Base-by-base conservation (phyloP, 2,888 invertebrate genomes). In the Neoitamus cyanurus region DNA sequence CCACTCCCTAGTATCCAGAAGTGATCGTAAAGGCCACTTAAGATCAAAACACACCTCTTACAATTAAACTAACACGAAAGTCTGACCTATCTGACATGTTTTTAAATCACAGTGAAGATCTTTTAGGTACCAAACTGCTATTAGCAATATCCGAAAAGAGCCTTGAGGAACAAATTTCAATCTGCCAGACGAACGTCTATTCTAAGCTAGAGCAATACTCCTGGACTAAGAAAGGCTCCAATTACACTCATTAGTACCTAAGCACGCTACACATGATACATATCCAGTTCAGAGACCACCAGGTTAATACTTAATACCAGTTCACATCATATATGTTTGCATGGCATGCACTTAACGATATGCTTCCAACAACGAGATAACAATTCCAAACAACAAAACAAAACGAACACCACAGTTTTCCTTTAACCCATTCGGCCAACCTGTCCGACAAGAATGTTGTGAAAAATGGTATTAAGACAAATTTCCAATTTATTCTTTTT, bases 381-480 rank as follows among this genome's bases (percentile, higher is more conserved):
- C 20, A 75, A 34, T 75, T 75, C 5, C 42, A 75, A 75, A 42
- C 28, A 75, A 73, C 30, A 73, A 37, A 73, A n/a, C n/a, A n/a
- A 73, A 42, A n/a, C n/a, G 58, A 58, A 25, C 58, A 58, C 15
- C 58, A 58, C 58, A 25, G 15, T 25, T 25, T 15, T 58, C 58
- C 58, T 58, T 58, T 25, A 58, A 58, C 58, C 20, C 58, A 20
- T 58, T 58, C 58, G 58, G 3, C 7, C 58, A 58, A 58, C 58
- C 20, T 58, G 25, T 25, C 58, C 25, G 20, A 15, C 58, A 58
- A 25, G 42, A 42, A 75, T 37, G 42, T 25, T 20, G 75, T 75
- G 75, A 25, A 42, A 75, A 75, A 75, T 37, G 20, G 34, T 37
- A 73, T 73, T 75, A 42, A 75, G 75, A 42, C 75, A 75, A 75